These are phyloP conservation scores for Pipistrellus nathusii DNA, from an alignment of 2,797 vertebrate species.

Conservation along the genomic window DNA sequence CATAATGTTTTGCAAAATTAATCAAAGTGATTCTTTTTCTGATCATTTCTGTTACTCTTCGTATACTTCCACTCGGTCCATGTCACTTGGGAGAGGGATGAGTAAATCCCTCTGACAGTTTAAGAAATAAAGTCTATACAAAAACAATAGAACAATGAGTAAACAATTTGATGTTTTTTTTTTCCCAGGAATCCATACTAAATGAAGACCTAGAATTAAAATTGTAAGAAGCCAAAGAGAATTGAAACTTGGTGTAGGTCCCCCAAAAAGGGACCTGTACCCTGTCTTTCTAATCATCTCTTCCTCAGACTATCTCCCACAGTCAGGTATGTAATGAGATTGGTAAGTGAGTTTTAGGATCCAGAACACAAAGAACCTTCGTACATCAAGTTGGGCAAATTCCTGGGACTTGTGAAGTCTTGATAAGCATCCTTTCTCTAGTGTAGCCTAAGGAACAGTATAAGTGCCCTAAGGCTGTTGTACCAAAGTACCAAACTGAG, in stretches of 20 bases:
- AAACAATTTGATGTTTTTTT: neutral
- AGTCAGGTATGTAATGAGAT: neutral
- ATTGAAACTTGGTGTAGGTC: neutral
- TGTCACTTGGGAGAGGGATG: neutral
- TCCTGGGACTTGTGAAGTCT: neutral
- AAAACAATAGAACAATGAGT: constrained; percentile 32
- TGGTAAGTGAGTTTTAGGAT: neutral
- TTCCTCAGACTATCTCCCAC: neutral
- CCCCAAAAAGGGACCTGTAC: neutral
- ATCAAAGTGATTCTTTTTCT: constrained; percentile 31
- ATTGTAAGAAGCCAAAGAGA: neutral
- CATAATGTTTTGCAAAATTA: constrained; percentile 1
- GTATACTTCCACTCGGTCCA: neutral
- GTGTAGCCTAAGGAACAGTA: neutral
- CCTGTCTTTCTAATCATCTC: neutral
- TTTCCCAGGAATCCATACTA: neutral
- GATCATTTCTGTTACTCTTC: constrained; percentile 7
- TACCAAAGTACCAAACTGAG: neutral
- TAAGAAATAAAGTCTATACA: neutral
- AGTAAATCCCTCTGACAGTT: neutral
- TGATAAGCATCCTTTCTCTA: neutral
- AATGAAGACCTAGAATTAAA: neutral
- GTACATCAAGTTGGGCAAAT: neutral
- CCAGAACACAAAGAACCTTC: neutral
- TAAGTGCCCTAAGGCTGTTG: neutral